Evolutionary conservation across 2,888 invertebrate species (phyloP), one percentile per base, ranked within the genome.

Genomic region (Nephrotoma appendiculata): DNA sequence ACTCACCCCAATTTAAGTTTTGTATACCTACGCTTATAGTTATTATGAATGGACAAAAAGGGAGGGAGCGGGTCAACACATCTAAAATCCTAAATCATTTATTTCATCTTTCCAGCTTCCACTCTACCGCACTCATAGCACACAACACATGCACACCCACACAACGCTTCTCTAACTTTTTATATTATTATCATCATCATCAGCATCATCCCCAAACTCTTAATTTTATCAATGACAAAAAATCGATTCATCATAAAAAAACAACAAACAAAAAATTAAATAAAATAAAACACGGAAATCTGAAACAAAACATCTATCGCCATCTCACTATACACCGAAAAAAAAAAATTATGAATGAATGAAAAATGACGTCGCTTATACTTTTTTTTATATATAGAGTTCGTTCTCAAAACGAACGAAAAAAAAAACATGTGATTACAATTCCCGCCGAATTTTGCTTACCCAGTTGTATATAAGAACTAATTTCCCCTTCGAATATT

Each of bases 271-370:
- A 31, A 31, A 31, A 31, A 31, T 31, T 31, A 31, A 31, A 31
- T 31, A 31, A 31, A 2, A 19, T 19, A 19, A 31, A 71, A 71
- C 71, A 71, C 71, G 31, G 31, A 71, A 71, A 52, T 52, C 71
- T 31, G 71, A 71, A 71, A 71, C 71, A 71, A 71, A 71, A 71
- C 31, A 31, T 71, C 11, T 19, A 71, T 71, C 71, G 71, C 71
- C 11, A 31, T 71, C 71, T 71, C 71, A 31, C 19, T 71, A 15
- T 52, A 71, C 31, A 31, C 71, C 44, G 11, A 71, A 71, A 71
- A 52, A 71, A 52, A 52, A 52, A 71, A 71, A 84, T 84, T 84
- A 84, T 84, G 84, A 84, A 84, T 84, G 84, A 84, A 84, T 84
- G 84, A 84, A 84, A 71, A 84, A 42, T 84, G 84, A 84, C 84